Conservation (phyloP, 2,888 invertebrate species). For the Drosophila putrida region DNA sequence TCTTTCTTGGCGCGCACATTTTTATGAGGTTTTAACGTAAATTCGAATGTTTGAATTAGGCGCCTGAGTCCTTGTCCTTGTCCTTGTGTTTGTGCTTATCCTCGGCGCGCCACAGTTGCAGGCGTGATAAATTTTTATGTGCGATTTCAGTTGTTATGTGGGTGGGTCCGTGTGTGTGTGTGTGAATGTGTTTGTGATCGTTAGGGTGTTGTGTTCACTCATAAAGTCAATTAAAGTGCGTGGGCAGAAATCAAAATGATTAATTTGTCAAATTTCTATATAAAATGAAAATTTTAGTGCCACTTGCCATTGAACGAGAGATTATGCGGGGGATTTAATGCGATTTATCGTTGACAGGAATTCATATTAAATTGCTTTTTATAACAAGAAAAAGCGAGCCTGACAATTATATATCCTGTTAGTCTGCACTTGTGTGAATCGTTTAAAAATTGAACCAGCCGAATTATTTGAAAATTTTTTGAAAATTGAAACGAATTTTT, state of each 20-base stretch:
- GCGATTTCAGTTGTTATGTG: conserved; percentile 40
- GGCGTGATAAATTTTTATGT: conserved; percentile 67
- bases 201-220: conserved; percentile 27
- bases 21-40: conserved; percentile 73
- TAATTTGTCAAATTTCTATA: conserved; percentile 44
- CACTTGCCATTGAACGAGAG: neutral
- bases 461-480: neutral
- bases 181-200: conserved; percentile 25
- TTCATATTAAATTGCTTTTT: conserved; percentile 8
- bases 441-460: neutral
- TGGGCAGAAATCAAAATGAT: conserved; percentile 56
- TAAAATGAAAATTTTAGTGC: conserved; percentile 20
- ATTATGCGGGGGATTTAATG: conserved; percentile 15
- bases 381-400: neutral
- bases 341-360: conserved; percentile 29
- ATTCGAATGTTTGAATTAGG: conserved; percentile 69
- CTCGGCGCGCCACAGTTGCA: conserved; percentile 36
- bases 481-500: neutral
- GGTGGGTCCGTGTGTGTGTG: conserved; percentile 20
- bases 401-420: neutral
- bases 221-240: conserved; percentile 46
- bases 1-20: conserved; percentile 45
- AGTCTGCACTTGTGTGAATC: neutral
- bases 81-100: conserved; percentile 18
- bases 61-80: conserved; percentile 28